These are phyloP conservation scores for Antheraea mylitta DNA, from an alignment of 1,140 invertebrate species.

Conservation along the genomic window DNA sequence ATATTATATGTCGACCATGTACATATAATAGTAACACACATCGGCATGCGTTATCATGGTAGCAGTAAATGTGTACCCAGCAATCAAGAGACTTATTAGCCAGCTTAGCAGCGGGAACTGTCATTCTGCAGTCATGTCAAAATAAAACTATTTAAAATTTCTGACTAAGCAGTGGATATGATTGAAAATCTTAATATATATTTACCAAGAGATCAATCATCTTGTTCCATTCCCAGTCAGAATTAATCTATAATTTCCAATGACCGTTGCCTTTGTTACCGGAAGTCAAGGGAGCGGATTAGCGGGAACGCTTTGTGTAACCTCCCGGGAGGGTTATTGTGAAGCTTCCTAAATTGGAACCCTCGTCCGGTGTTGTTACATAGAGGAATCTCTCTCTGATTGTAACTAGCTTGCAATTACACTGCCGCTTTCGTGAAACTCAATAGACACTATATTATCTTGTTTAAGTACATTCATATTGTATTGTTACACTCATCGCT, in stretches of 20 bases:
- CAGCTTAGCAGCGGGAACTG: no score
- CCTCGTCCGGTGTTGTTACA: not conserved
- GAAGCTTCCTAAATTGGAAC: not conserved
- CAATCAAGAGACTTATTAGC: no score
- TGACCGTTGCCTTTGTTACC: not conserved
- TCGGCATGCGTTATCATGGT: no score
- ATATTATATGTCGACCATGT: no score
- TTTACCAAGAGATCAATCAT: not conserved
- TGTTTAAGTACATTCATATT: not conserved
- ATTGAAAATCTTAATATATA: not conserved
- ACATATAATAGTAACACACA: no score
- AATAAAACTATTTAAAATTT: no score
- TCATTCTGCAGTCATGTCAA: no score
- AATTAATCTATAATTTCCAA: not conserved
- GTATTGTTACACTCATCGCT: not conserved
- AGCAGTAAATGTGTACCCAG: no score
- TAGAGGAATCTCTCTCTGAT: not conserved
- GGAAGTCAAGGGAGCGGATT: constrained; percentile 1
- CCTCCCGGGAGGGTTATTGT: not conserved
- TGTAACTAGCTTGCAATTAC: not conserved
- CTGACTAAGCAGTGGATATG: no score
- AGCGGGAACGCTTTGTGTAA: constrained; percentile 3
- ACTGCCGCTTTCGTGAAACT: not conserved
- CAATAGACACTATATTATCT: not conserved
- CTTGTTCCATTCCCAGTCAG: not conserved